Percentiles rank a stretch among this genome's conserved stretches.
Evolutionary conservation across 2,797 vertebrate species (phyloP).

Genomic region (Acanthurus tractus): DNA sequence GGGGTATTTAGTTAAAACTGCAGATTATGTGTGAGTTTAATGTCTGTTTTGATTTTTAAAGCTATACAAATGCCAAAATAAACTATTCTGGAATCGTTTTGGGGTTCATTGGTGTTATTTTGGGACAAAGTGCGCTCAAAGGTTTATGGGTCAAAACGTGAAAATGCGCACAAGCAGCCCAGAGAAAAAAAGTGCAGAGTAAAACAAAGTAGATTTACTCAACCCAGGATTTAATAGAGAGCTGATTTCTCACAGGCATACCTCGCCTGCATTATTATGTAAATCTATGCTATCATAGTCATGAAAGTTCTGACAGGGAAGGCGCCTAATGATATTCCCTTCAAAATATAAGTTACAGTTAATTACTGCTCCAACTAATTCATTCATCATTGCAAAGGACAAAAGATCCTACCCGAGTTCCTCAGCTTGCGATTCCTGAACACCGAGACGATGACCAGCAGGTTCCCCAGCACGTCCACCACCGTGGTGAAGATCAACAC

Average conservation of each 20-base stretch:
- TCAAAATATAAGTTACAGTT: neutral
- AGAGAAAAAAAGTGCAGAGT: neutral
- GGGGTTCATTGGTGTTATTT: neutral
- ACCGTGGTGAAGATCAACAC: conserved; percentile 90
- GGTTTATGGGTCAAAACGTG: conserved; percentile 23
- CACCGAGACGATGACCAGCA: conserved; percentile 89
- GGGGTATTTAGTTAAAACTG: conserved; percentile 1
- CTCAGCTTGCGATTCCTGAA: conserved; percentile 90
- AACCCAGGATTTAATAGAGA: neutral
- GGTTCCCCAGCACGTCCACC: conserved; percentile 89
- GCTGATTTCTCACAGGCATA: neutral
- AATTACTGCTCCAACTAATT: neutral
- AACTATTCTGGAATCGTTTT: neutral
- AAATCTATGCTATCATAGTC: neutral
- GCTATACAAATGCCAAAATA: neutral
- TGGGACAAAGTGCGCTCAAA: conserved; percentile 13
- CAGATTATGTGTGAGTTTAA: neutral
- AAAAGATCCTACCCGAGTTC: conserved; percentile 85
- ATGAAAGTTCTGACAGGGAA: neutral
- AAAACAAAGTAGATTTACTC: neutral
- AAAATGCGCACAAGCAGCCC: neutral
- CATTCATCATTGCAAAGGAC: neutral
- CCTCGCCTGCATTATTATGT: neutral
- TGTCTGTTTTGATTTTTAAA: neutral
- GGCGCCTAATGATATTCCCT: neutral